Evolutionary conservation across 1,140 invertebrate genomes (phyloP), one percentile per base, ranked within the genome.

Genomic region (Scaptomyza hsui): DNA sequence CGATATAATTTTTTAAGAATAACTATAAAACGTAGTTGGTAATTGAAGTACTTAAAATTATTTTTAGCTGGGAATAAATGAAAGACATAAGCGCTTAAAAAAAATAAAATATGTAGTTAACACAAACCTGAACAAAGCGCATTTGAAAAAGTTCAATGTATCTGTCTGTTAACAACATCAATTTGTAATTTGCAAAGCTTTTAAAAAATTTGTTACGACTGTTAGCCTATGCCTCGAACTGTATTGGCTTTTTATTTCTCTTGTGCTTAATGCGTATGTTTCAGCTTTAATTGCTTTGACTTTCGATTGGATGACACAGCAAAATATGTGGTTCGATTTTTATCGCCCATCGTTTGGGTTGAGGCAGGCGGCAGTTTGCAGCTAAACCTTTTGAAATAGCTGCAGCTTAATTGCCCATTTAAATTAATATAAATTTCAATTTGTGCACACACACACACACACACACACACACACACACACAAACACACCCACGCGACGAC

Each of bases 351-450:
- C 63, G 52, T 16, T 74, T 32, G 51, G 61, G 70, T 60, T 44
- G 49, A 52, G 72, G 42, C 12, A 3, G 2, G n/a, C n/a, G 44
- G 52, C 49, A 70, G 72, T 72, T 85, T 63, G 45, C 26, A n/a
- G 57, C 69, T 77, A 75, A 86, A 85, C 59, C 64, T 86, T 81
- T 77, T 74, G 55, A 64, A 77, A 81, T 65, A 64, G 53, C 69
- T 81, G 73, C 61, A 69, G 78, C 73, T 77, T 86, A 85, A 86
- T 77, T 86, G 81, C 48, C 65, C 82, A 81, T 85, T 85, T 85
- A 85, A 85, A 85, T 85, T 85, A 85, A 85, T 85, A 86, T 86
- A 85, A 85, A 85, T 77, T 86, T 81, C 81, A 81, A 86, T 80
- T 86, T 86, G 64, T 70, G 37, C 29, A 24, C 61, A 61, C 37